Evolutionary conservation across 2,797 vertebrate genomes (phyloP), one percentile per base, ranked within the genome.

Genomic region (Novumbra hubbsi): DNA sequence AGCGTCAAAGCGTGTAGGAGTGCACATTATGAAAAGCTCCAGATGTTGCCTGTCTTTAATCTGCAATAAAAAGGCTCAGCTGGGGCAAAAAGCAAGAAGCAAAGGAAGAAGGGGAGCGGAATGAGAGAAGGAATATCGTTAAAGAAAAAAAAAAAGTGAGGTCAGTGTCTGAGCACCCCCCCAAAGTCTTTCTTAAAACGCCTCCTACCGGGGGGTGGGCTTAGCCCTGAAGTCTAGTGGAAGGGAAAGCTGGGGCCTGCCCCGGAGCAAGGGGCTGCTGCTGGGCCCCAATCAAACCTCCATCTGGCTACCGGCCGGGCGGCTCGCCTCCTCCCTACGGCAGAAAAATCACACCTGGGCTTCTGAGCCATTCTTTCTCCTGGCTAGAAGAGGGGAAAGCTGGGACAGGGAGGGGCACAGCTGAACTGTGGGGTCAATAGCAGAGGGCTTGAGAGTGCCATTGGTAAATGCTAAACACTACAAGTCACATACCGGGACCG

Each of bases 11-110:
- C 4, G 8, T 16, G 24, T 50, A 38, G 16, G 5, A 64, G 62
- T 32, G 14, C 24, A 28, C 62, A 64, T 64, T 28, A 64, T 28
- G 28, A 64, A 64, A 64, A 64, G 62, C 91, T 93, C 94, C 94
- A 95, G 94, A 95, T 94, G 94, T 94, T 97, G 93, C 90, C 92
- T 90, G 94, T 94, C 91, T 94, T 96, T 95, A 95, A 96, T 94
- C 94, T 92, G 89, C 80, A 93, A 92, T 89, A 95, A 91, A 94
- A 93, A 94, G 93, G 90, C 92, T 90, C 94, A 95, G 95, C 93
- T 94, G 92, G 91, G 94, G 91, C 89, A 93, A 94, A 94, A 94
- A 94, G 92, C 93, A 93, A 92, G 90, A 84, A 83, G 73, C 6
- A 24, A 49, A 55, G 27, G 52, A 81, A 80, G 85, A 92, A 85